phyloP scores from a whole-genome alignment of 2,113 vertebrate genomes.

The Recurvirostra avosetta region DNA sequence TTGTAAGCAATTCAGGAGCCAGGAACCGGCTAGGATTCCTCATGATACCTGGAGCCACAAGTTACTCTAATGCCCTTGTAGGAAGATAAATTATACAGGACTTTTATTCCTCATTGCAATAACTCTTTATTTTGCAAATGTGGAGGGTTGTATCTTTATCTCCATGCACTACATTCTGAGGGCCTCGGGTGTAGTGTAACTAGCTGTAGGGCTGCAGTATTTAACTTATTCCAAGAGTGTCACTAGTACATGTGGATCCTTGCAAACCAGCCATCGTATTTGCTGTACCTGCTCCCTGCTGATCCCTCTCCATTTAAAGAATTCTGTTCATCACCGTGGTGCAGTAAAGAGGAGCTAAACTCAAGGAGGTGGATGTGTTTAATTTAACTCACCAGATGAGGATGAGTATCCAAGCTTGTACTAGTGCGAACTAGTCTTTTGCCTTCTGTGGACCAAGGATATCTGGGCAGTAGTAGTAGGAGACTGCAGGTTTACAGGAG shows the following conservation, averaged over 20 bases:
- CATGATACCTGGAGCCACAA: neutral
- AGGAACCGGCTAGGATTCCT: neutral
- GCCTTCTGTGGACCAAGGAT: neutral
- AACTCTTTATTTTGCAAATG: slow-evolving; percentile 31
- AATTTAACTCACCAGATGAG: neutral
- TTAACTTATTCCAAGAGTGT: slow-evolving; percentile 71
- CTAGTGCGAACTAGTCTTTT: neutral
- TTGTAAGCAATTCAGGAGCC: neutral
- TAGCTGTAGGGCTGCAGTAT: slow-evolving; percentile 56
- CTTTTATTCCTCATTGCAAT: slow-evolving; percentile 35
- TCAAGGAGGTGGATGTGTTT: neutral
- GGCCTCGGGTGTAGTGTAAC: neutral
- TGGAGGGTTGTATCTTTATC: slow-evolving; percentile 33
- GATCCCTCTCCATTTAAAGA: slow-evolving; percentile 8
- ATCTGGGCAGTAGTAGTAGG: neutral
- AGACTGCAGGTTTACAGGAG: slow-evolving; percentile 52
- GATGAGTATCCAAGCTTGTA: neutral
- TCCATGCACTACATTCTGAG: slow-evolving; percentile 57
- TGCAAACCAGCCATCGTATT: slow-evolving; percentile 7
- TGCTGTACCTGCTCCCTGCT: slow-evolving; percentile 2
- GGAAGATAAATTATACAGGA: slow-evolving; percentile 28
- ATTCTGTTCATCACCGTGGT: neutral
- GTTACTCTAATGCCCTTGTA: slow-evolving; percentile 44
- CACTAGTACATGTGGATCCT: neutral
- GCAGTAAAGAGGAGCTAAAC: slow-evolving; percentile 24